Base-by-base conservation (phyloP, 2,113 vertebrate genomes). In the Phaethornis superciliosus region DNA sequence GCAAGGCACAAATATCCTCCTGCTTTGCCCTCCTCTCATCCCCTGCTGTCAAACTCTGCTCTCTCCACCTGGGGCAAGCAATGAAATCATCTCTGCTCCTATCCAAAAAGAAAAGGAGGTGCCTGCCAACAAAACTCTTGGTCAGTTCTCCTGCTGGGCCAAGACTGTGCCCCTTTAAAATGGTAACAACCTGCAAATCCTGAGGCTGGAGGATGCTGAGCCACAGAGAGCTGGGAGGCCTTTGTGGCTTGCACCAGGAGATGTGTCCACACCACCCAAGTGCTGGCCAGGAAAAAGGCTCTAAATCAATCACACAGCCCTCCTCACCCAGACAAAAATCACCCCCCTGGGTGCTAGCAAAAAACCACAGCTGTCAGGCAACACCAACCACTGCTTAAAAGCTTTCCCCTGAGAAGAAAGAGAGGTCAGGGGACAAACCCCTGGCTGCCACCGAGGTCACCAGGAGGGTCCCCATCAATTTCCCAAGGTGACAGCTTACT, bases 171-270 rank as follows among this genome's bases (percentile, higher is more conserved):
- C 64, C 84, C 79, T 94, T 47, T 47, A 12, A 62, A 10, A n/a
- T 1, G 12, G 28, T 15, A 68, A 86, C 46, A 71, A 92, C 74
- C 77, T 81, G 69, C 32, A 95, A 37, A 89, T 30, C 56, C 81
- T 5, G 3, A 75, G 35, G 49, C 42, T 10, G 2, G 12, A 52
- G 69, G 24, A 83, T 10, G 32, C 47, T 6, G 16, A 35, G 42
- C 76, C 68, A 10, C 49, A 14, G 3, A 54, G 35, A 77, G 46
- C 77, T 19, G 0, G 0, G 46, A 89, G 33, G 33, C 0, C 0
- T n/a, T 9, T 28, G 47, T 69, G 91, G 87, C 47, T 52, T 44
- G 62, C 51, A 7, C 2, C 1, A 26, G 40, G 7, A 65, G 70
- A 63, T 52, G 49, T 5, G 19, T 42, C 69, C 40, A 15, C 37